These are phyloP conservation scores for Catharus ustulatus DNA, from an alignment of 2,797 vertebrate species.

Conservation along the genomic window DNA sequence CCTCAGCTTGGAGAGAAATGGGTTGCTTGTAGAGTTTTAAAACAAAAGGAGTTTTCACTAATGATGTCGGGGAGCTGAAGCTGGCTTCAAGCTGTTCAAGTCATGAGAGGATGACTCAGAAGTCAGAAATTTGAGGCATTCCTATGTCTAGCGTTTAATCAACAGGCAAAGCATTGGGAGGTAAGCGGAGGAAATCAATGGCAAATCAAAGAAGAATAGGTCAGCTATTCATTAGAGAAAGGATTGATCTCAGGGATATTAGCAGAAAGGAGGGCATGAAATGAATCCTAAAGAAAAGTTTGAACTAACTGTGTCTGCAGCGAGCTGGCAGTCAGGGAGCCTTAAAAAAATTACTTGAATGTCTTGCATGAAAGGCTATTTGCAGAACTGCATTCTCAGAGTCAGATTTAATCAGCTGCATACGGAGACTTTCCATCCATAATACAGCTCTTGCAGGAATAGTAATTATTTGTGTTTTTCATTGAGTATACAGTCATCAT, in stretches of 20 bases:
- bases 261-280: conserved; percentile 47
- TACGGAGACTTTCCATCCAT: background rate
- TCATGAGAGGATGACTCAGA: conserved; percentile 75
- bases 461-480: conserved; percentile 1
- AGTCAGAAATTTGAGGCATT: conserved; percentile 75
- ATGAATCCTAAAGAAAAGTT: conserved; percentile 55
- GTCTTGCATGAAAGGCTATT: background rate
- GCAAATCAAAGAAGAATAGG: conserved; percentile 69
- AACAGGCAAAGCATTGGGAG: conserved; percentile 47
- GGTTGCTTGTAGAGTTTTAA: conserved; percentile 8
- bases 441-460: background rate
- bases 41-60: conserved; percentile 62
- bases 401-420: background rate
- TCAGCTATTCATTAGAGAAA: conserved; percentile 63
- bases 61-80: conserved; percentile 50
- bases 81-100: conserved; percentile 60
- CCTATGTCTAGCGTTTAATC: conserved; percentile 61
- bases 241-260: conserved; percentile 44
- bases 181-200: conserved; percentile 61
- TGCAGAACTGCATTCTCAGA: background rate
- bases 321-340: background rate
- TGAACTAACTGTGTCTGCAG: background rate
- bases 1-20: background rate
- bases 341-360: background rate
- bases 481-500: background rate